A percentile compares a stretch with the other conserved stretches of the same genome.
These are phyloP conservation scores for Ectemnius lituratus DNA, from an alignment of 2,888 invertebrate species.

Conservation along the genomic window DNA sequence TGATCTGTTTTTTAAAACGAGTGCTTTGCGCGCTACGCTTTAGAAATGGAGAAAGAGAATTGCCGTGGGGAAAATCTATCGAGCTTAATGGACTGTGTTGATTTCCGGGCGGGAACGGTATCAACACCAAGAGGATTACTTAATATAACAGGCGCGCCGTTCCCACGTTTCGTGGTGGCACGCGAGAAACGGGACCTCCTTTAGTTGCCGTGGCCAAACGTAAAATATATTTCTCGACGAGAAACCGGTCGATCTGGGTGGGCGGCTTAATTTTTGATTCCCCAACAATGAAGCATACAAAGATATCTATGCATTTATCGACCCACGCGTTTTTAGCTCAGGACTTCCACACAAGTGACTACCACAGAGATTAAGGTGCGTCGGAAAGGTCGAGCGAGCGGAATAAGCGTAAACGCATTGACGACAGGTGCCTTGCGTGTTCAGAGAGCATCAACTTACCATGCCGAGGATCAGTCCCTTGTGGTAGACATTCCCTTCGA, in stretches of 20 bases:
- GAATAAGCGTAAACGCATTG: conserved; percentile 3
- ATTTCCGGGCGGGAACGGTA: conserved; percentile 29
- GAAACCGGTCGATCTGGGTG: neutral
- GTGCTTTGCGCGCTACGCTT: no score
- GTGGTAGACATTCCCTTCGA: conserved; percentile 71
- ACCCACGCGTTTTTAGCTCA: neutral
- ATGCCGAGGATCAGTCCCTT: conserved; percentile 73
- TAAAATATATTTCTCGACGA: neutral
- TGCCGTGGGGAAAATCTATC: neutral
- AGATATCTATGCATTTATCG: no score
- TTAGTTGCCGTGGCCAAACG: conserved; percentile 13
- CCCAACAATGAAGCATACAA: no score
- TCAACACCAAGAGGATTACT: conserved; percentile 23
- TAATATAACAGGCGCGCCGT: conserved; percentile 25
- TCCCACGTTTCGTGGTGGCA: conserved; percentile 37
- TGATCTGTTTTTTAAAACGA: neutral
- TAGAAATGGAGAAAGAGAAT: no score
- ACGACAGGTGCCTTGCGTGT: conserved; percentile 8
- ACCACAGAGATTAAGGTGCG: neutral
- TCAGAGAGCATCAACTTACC: conserved; percentile 51
- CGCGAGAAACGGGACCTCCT: conserved; percentile 47
- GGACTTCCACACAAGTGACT: neutral
- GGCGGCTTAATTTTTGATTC: no score
- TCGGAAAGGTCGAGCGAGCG: neutral
- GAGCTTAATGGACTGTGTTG: conserved; percentile 2